phyloP scores from a whole-genome alignment of 2,797 vertebrate species.

The Pelochelys cantorii region DNA sequence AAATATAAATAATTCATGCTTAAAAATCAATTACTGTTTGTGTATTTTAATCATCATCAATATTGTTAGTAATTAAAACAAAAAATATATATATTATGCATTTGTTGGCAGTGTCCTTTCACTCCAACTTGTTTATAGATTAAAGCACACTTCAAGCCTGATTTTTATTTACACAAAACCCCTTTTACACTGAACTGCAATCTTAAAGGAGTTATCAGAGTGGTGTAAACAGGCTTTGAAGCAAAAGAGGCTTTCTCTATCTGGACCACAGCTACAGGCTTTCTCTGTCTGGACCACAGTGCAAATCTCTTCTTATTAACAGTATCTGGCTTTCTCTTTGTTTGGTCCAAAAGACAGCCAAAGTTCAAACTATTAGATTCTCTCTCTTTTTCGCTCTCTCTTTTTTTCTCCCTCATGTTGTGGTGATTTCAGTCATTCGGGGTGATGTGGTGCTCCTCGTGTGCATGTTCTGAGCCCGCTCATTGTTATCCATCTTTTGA shows the following conservation, averaged over 20 bases:
- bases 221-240: conserved; percentile 52
- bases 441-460: background rate
- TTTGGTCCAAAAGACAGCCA: background rate
- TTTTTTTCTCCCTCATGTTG: background rate
- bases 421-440: background rate
- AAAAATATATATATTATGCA: background rate
- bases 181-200: background rate
- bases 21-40: background rate
- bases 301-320: conserved; percentile 9
- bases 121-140: background rate
- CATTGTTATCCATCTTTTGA: background rate
- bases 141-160: background rate
- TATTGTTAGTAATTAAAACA: background rate
- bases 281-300: conserved; percentile 33
- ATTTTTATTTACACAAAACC: conserved; percentile 44
- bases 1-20: background rate
- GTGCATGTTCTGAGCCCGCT: background rate
- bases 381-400: background rate
- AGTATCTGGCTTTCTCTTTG: background rate
- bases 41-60: background rate
- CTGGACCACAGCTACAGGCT: conserved; percentile 30
- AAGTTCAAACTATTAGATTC: background rate
- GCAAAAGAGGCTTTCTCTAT: conserved; percentile 25
- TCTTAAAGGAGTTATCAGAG: conserved; percentile 36
- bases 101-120: background rate